Evolutionary conservation across 2,888 invertebrate species (phyloP), one percentile per base, ranked within the genome.

Genomic region (Drosophila melanosoma): DNA sequence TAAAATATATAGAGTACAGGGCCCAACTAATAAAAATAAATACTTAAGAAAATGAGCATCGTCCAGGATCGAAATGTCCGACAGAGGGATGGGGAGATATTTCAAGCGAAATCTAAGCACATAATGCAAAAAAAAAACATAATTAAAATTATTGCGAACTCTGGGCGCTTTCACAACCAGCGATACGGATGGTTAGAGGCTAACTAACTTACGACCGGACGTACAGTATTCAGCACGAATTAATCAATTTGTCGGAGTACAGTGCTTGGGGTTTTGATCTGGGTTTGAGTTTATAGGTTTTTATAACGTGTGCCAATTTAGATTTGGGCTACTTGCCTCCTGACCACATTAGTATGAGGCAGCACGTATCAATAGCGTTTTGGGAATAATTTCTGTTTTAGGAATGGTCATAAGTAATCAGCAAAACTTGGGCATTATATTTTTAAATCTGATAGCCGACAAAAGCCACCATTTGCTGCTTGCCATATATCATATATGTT

Each of bases 21-120:
- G 29, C 40, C 45, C 1, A 20, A n/a, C 32, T 62, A 74, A 70
- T 32, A 59, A 42, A 67, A 66, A 71, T 61, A 58, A 88, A 86
- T 83, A 81, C 81, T 86, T 83, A 69, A 58, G 54, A 81, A 84
- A 84, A 88, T 88, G 81, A 83, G 69, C 69, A 75, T 40, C 58
- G 42, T 40, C 45, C 51, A 26, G 26, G 33, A 45, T 23, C 32
- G 54, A 54, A 38, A 71, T 75, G 53, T 51, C 45, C 5, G 32
- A 48, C 23, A 15, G 36, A 10, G 29, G 45, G 26, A 10, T 26
- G 56, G n/a, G 48, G 6, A 36, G 32, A 35, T 53, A 64, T 48
- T 58, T 54, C 54, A 48, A 56, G 53, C 54, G 35, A 42, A 63
- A 33, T 35, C 59, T 45, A 49, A 60, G 33, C 52, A 58, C 53